phyloP scores from a whole-genome alignment of 1,140 invertebrate genomes.

The Meloidogyne floridensis region DNA sequence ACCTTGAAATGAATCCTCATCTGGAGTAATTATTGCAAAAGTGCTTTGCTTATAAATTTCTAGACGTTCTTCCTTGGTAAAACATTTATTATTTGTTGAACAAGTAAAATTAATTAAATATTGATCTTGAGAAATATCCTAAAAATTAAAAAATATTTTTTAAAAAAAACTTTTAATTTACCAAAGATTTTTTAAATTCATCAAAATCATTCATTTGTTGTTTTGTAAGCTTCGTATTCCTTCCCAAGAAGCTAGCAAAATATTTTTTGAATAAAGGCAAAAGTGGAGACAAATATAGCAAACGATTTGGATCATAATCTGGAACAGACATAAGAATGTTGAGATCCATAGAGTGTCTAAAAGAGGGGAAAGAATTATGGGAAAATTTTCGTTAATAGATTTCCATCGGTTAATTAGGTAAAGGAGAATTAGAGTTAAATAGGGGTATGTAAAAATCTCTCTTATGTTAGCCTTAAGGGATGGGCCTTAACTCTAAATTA shows the following conservation, averaged over 20 bases:
- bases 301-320: constrained; percentile 5
- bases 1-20: constrained; percentile 21
- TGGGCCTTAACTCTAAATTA: background rate
- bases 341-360: constrained; percentile 21
- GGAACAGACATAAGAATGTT: constrained; percentile 31
- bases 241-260: constrained; percentile 23
- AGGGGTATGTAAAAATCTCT: too few relatives aligned
- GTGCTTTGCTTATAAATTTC: constrained; percentile 12
- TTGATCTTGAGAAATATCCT: constrained; percentile 14
- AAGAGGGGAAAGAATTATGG: constrained; percentile 17
- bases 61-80: background rate
- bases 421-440: too few relatives aligned
- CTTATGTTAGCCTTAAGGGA: too few relatives aligned
- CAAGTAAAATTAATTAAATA: constrained; percentile 28
- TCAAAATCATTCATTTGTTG: constrained; percentile 6
- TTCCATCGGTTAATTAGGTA: too few relatives aligned
- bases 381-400: too few relatives aligned
- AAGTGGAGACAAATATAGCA: constrained; percentile 20
- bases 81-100: constrained; percentile 10
- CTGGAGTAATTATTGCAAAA: constrained; percentile 24
- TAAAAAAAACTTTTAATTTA: constrained; percentile 4
- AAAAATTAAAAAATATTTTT: background rate
- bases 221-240: constrained; percentile 2
- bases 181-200: constrained; percentile 20
- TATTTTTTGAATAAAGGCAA: constrained; percentile 33